These are phyloP conservation scores for Neoitamus cyanurus DNA, from an alignment of 2,888 invertebrate genomes.

Conservation along the genomic window DNA sequence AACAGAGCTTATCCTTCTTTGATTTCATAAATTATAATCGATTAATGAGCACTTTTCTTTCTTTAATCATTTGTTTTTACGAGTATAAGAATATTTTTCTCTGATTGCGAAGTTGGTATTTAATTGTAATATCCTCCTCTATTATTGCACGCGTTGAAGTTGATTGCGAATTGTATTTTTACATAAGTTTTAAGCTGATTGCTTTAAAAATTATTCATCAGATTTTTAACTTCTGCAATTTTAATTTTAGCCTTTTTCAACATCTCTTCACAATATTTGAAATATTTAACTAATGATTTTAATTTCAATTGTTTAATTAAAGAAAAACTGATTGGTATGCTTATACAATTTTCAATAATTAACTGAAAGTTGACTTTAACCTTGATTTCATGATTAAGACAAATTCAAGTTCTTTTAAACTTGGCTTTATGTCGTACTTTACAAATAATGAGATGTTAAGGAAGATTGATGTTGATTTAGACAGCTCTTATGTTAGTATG, in stretches of 20 bases:
- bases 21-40: background rate
- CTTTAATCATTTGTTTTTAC: background rate
- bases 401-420: too few relatives aligned
- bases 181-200: background rate
- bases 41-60: background rate
- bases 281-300: background rate
- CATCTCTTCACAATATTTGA: background rate
- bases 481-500: background rate
- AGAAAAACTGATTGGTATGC: too few relatives aligned
- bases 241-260: background rate
- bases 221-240: background rate
- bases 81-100: background rate
- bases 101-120: background rate
- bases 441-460: background rate
- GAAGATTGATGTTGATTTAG: background rate
- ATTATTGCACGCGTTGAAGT: background rate
- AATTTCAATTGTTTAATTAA: background rate
- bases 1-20: background rate
- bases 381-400: too few relatives aligned
- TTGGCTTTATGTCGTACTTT: background rate
- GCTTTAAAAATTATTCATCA: background rate
- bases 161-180: background rate
- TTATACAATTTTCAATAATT: too few relatives aligned
- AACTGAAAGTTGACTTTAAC: too few relatives aligned
- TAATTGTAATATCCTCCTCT: background rate